Percentiles rank a stretch among this genome's conserved stretches.
Conservation (phyloP, 2,113 vertebrate genomes). For the Colaptes auratus region DNA sequence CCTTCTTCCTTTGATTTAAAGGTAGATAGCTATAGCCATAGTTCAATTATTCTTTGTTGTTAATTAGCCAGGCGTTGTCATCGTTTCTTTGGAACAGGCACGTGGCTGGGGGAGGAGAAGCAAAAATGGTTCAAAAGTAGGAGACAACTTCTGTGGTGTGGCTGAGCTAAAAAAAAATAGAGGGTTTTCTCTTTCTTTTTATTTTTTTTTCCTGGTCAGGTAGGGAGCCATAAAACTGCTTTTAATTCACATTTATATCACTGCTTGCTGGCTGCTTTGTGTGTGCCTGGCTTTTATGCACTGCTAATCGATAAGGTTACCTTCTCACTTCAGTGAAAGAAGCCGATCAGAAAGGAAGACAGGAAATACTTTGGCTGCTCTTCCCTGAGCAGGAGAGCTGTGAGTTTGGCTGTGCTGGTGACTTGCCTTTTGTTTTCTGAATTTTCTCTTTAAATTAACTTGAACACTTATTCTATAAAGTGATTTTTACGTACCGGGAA, state of each 20-base stretch:
- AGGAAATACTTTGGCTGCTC: conserved; percentile 26
- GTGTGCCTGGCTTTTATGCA: conserved; percentile 20
- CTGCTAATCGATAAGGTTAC: conserved; percentile 45
- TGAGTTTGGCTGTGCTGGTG: neutral
- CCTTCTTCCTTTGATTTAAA: conserved; percentile 80
- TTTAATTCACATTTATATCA: conserved; percentile 17
- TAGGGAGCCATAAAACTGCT: neutral
- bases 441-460: conserved; percentile 52
- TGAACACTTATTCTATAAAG: conserved; percentile 8
- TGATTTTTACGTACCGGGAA: neutral
- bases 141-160: neutral
- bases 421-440: conserved; percentile 35
- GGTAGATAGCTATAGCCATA: conserved; percentile 69
- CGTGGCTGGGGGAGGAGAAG: neutral
- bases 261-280: conserved; percentile 13
- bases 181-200: too few species aligned
- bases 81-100: conserved; percentile 9
- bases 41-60: conserved; percentile 68
- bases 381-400: neutral
- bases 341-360: neutral
- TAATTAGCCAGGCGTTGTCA: conserved; percentile 62
- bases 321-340: conserved; percentile 41
- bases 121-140: conserved; percentile 10
- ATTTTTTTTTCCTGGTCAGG: neutral
- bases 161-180: neutral